phyloP scores from a whole-genome alignment of 2,888 invertebrate genomes.

The Drosophila quinaria region DNA sequence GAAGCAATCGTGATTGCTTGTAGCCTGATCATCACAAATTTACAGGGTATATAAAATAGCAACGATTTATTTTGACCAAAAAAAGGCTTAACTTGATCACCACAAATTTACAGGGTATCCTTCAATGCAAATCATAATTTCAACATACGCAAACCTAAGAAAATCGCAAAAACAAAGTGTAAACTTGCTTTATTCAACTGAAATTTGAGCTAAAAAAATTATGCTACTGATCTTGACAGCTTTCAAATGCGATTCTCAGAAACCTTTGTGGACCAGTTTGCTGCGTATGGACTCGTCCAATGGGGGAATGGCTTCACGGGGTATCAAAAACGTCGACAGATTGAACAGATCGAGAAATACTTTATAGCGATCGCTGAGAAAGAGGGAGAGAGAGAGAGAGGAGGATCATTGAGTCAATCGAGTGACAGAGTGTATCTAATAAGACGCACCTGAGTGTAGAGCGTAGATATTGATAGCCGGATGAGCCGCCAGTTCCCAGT shows the following conservation, averaged over 20 bases:
- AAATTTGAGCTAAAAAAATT: constrained; percentile 1
- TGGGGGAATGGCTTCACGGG: constrained; percentile 95
- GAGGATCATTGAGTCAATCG: not conserved
- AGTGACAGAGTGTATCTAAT: not conserved
- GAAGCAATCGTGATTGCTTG: not conserved
- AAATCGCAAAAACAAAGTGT: not conserved
- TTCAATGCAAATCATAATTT: not conserved
- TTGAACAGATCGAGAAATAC: constrained; percentile 99
- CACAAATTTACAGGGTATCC: not conserved
- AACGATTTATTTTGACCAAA: not conserved
- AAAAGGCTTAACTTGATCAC: not conserved
- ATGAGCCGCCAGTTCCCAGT: constrained; percentile 98
- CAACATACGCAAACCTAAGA: not conserved
- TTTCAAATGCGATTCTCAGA: constrained; percentile 13
- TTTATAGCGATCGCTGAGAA: constrained; percentile 97
- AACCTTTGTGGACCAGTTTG: constrained; percentile 73
- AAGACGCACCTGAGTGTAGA: constrained; percentile 94
- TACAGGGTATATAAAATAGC: too few species aligned
- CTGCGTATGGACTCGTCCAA: constrained; percentile 91
- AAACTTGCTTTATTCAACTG: constrained; percentile 3
- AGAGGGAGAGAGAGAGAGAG: constrained; percentile 3
- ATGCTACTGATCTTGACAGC: not conserved
- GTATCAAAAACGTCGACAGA: constrained; percentile 97
- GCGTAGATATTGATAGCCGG: constrained; percentile 98
- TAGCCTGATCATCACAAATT: not conserved